phyloP scores from a whole-genome alignment of 2,113 vertebrate species.

The Ceratotherium simum region DNA sequence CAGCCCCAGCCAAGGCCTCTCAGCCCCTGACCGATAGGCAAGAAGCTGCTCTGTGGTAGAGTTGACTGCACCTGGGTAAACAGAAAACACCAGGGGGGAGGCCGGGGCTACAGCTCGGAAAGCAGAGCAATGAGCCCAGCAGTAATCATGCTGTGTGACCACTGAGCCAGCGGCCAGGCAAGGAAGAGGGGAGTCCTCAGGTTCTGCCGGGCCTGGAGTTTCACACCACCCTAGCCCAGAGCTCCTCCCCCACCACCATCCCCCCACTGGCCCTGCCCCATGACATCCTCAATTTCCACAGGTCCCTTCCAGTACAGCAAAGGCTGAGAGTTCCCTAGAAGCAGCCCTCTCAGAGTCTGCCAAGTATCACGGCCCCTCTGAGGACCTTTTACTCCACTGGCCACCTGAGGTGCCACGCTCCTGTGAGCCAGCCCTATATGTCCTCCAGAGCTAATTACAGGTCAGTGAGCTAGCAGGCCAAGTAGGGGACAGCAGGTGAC shows the following conservation, averaged over 20 bases:
- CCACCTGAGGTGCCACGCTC: background rate
- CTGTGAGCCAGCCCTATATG: constrained; percentile 52
- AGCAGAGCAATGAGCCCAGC: background rate
- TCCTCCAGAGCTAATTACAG: constrained; percentile 79
- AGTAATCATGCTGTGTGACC: background rate
- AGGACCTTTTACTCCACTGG: background rate
- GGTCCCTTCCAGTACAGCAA: background rate
- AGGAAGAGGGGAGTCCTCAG: background rate
- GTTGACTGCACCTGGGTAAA: background rate
- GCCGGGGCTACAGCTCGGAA: background rate
- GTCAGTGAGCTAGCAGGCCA: constrained; percentile 75
- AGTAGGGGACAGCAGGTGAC: constrained; percentile 70
- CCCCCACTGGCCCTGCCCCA: background rate
- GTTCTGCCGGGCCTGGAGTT: background rate
- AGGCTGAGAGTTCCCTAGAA: background rate
- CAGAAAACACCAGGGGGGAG: background rate
- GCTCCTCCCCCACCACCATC: background rate
- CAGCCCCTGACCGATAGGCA: background rate
- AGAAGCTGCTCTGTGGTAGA: background rate
- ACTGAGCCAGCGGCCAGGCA: background rate
- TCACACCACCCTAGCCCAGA: background rate
- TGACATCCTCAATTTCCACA: background rate
- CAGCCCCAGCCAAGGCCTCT: constrained; percentile 9
- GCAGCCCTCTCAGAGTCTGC: background rate
- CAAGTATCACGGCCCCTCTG: background rate